phyloP scores from a whole-genome alignment of 2,888 invertebrate species.

The Pardosa pseudoannulata region DNA sequence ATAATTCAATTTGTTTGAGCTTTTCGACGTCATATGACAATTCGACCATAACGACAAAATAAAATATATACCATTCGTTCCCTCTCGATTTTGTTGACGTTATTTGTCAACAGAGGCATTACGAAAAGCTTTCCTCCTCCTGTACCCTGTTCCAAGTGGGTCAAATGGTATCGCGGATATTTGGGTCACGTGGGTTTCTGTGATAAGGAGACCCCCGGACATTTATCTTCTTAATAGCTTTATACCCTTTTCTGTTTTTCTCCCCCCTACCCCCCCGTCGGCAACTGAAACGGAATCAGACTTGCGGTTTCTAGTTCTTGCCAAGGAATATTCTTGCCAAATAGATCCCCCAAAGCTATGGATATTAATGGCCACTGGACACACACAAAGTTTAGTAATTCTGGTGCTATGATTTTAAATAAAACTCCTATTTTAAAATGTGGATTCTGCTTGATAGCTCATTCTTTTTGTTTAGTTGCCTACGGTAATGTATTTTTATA shows the following conservation, averaged over 20 bases:
- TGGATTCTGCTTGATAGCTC: neutral
- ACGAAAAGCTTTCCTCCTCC: constrained; percentile 18
- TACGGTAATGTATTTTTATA: too few relatives aligned
- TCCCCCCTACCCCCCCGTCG: too few relatives aligned
- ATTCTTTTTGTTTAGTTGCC: neutral
- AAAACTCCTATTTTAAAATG: neutral
- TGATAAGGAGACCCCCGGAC: constrained; percentile 51
- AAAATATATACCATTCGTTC: constrained; percentile 47
- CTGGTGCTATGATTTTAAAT: neutral
- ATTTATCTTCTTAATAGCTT: constrained; percentile 70
- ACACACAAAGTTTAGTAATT: neutral
- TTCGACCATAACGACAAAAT: constrained; percentile 57
- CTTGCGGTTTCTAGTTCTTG: constrained; percentile 26
- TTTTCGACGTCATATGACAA: constrained; percentile 62
- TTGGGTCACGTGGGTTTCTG: constrained; percentile 64
- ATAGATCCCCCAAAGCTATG: neutral
- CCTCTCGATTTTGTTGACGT: constrained; percentile 67
- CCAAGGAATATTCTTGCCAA: constrained; percentile 27
- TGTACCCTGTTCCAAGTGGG: constrained; percentile 64
- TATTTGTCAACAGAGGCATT: constrained; percentile 68
- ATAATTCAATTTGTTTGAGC: constrained; percentile 63
- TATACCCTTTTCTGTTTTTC: constrained; percentile 89
- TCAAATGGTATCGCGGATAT: constrained; percentile 63
- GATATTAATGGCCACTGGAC: neutral
- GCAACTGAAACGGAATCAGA: constrained; percentile 84